Percentiles rank a stretch among this genome's conserved stretches.
Evolutionary conservation across 2,113 vertebrate genomes (phyloP).

Genomic region (Myocastor coypus): DNA sequence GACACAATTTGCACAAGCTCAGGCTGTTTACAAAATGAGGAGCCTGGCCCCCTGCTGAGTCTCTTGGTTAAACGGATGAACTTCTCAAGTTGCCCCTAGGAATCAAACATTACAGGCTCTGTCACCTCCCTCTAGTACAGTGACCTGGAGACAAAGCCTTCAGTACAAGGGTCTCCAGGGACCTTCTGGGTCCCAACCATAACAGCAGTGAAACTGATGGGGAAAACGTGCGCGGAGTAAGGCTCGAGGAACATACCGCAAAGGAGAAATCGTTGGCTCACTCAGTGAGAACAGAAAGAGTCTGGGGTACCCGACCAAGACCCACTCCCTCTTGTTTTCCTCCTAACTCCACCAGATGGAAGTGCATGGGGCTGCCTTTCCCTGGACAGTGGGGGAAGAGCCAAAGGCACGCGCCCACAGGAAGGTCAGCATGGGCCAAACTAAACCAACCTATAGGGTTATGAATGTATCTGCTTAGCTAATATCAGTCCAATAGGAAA

Average conservation of each 20-base stretch:
- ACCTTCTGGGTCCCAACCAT: background rate
- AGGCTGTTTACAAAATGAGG: too few species aligned
- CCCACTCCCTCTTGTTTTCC: background rate
- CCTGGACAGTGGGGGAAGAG: too few species aligned
- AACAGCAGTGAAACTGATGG: background rate
- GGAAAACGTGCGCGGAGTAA: background rate
- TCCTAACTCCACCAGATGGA: background rate
- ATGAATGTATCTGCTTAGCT: background rate
- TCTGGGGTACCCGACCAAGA: background rate
- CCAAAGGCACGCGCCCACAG: background rate
- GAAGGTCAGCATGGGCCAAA: background rate
- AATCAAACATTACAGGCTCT: background rate
- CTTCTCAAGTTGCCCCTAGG: too few species aligned
- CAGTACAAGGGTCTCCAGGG: background rate
- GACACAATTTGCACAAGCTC: too few species aligned
- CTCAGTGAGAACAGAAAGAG: background rate
- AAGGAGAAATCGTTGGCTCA: background rate
- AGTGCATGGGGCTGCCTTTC: background rate
- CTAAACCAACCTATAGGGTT: background rate
- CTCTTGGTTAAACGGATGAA: too few species aligned
- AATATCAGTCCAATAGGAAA: background rate
- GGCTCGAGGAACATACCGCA: background rate
- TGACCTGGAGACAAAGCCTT: background rate
- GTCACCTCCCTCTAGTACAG: background rate
- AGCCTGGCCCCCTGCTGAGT: too few species aligned